A percentile compares a stretch with the other conserved stretches of the same genome.
These are phyloP conservation scores for Marasmarcha lunaedactyla DNA, from an alignment of 2,888 invertebrate species.

Conservation along the genomic window DNA sequence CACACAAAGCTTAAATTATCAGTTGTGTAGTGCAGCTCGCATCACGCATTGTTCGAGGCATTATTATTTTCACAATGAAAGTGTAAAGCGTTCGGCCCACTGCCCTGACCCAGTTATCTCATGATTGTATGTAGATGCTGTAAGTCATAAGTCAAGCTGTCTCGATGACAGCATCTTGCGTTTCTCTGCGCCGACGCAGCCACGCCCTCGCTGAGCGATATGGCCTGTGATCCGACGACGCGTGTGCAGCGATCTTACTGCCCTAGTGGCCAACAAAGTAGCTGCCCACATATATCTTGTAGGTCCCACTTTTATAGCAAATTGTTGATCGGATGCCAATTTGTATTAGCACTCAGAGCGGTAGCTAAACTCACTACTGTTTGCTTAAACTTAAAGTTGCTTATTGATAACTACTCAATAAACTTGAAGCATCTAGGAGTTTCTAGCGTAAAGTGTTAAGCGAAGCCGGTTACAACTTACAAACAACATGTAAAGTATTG, in stretches of 20 bases:
- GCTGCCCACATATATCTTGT: slow-evolving; percentile 19
- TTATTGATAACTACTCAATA: too few relatives aligned
- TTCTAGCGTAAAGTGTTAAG: too few relatives aligned
- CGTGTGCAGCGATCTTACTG: slow-evolving; percentile 34
- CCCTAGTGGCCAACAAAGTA: slow-evolving; percentile 50
- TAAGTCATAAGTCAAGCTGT: slow-evolving; percentile 54
- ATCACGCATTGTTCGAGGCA: too few relatives aligned
- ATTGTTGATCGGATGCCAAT: background rate
- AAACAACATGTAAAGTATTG: too few relatives aligned
- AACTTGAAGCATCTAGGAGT: too few relatives aligned
- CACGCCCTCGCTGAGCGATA: slow-evolving; percentile 41
- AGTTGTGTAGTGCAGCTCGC: too few relatives aligned
- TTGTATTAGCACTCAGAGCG: too few relatives aligned
- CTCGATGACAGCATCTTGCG: slow-evolving; percentile 58
- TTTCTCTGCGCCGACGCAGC: slow-evolving; percentile 33
- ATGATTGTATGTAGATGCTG: slow-evolving; percentile 68
- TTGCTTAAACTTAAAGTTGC: too few relatives aligned
- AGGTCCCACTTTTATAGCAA: slow-evolving; percentile 2
- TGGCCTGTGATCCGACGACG: slow-evolving; percentile 42
- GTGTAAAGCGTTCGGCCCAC: slow-evolving; percentile 29
- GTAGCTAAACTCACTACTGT: too few relatives aligned
- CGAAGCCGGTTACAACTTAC: too few relatives aligned
- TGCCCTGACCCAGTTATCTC: slow-evolving; percentile 58
- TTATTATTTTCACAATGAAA: slow-evolving; percentile 1
- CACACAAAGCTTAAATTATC: too few relatives aligned